These are phyloP conservation scores for silkworm (Bombyx mori) DNA, from an alignment of 1,140 invertebrate genomes.

Conservation along the genomic window ASM3026992v2 NC_085109.1:7532001-7532500, in stretches of 20 bases:
- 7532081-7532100: slow-evolving; percentile 58
- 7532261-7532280: slow-evolving; percentile 1
- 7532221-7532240: slow-evolving; percentile 54
- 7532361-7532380: too few relatives aligned
- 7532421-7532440: slow-evolving; percentile 1
- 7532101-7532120: slow-evolving; percentile 64
- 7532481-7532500: slow-evolving; percentile 64
- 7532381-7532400: too few relatives aligned
- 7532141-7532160: slow-evolving; percentile 69
- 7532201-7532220: slow-evolving; percentile 70
- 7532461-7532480: slow-evolving; percentile 61
- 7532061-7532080: slow-evolving; percentile 64
- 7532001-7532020: slow-evolving; percentile 37
- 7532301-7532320: too few relatives aligned
- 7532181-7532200: slow-evolving; percentile 71
- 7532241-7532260: slow-evolving; percentile 41
- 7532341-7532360: too few relatives aligned
- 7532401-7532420: too few relatives aligned
- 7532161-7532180: slow-evolving; percentile 69
- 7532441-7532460: slow-evolving; percentile 25
- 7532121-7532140: slow-evolving; percentile 67
- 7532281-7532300: too few relatives aligned
- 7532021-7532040: slow-evolving; percentile 45
- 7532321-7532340: too few relatives aligned
- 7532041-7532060: slow-evolving; percentile 51